These are phyloP conservation scores for Smittia aterrima DNA, from an alignment of 2,888 invertebrate species.

Conservation along the genomic window DNA sequence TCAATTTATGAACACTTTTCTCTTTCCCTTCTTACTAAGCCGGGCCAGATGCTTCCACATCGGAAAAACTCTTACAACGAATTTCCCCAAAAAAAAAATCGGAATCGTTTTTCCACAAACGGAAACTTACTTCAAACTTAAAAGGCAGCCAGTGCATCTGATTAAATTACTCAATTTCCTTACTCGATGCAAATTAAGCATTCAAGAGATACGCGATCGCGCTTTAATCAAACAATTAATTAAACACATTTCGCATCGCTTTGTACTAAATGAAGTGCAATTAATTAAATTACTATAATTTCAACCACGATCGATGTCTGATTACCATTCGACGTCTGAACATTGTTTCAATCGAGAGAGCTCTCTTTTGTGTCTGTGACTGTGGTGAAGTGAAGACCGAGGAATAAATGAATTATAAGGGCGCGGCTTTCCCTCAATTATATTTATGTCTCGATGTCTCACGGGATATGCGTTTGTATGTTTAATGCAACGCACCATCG, in stretches of 20 bases:
- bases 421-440: conserved; percentile 27
- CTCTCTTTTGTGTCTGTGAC: conserved; percentile 3
- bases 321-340: not conserved
- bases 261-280: not conserved
- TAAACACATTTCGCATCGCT: not conserved
- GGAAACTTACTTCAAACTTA: not conserved
- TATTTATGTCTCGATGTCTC: not conserved
- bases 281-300: conserved; percentile 39
- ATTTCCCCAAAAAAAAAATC: conserved; percentile 4
- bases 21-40: not conserved
- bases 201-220: not conserved
- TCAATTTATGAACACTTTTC: conserved; percentile 34
- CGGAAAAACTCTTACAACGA: not conserved
- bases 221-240: not conserved
- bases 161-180: not conserved
- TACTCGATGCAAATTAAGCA: not conserved
- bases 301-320: not conserved
- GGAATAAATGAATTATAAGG: conserved; percentile 29
- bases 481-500: no score
- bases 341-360: not conserved
- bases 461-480: no score
- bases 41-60: conserved; percentile 26
- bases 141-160: not conserved
- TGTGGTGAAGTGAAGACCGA: conserved; percentile 14
- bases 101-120: not conserved